phyloP scores from a whole-genome alignment of 2,797 vertebrate genomes.

The Nasua narica region DNA sequence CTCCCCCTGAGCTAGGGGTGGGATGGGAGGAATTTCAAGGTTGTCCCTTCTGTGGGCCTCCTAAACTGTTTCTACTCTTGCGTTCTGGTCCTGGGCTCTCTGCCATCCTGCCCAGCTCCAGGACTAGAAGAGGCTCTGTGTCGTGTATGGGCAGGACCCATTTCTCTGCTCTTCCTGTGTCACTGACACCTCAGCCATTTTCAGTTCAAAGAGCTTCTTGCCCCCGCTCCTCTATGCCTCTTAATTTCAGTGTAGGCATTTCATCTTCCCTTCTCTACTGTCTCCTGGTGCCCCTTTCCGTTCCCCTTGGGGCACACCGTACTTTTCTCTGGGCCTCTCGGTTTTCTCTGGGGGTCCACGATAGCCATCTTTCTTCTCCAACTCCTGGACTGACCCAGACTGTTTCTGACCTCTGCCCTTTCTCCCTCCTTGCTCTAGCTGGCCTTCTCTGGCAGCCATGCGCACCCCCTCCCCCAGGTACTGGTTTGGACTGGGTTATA shows the following conservation, averaged over 20 bases:
- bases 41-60: neutral
- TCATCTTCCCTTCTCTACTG: neutral
- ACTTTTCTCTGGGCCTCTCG: neutral
- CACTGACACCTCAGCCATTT: neutral
- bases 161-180: neutral
- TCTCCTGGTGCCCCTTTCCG: neutral
- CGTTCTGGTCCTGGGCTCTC: neutral
- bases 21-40: constrained; percentile 1
- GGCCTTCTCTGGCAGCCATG: neutral
- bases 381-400: neutral
- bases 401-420: constrained; percentile 53
- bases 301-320: neutral
- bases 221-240: neutral
- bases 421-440: neutral
- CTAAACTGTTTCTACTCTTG: neutral
- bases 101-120: neutral
- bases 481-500: constrained; percentile 72
- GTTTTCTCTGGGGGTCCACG: neutral
- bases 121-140: neutral
- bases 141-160: neutral
- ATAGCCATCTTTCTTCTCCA: neutral
- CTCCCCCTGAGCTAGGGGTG: neutral
- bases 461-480: constrained; percentile 36
- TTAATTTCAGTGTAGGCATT: neutral
- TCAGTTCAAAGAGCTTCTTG: neutral